phyloP scores from a whole-genome alignment of 2,797 vertebrate genomes.

The Odontamblyopus lacepedii region DNA sequence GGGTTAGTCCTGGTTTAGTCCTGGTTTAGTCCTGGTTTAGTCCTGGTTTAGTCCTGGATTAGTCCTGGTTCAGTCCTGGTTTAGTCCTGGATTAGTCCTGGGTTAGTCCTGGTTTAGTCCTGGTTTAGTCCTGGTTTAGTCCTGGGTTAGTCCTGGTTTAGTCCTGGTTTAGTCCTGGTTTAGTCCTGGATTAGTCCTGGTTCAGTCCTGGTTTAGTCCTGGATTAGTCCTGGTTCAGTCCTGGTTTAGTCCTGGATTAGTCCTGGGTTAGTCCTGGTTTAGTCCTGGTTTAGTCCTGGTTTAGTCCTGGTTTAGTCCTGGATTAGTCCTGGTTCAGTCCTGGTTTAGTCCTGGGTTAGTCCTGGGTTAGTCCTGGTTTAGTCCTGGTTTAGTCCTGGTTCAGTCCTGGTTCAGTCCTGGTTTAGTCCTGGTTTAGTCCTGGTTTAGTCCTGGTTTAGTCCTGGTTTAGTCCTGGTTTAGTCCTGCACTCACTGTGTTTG shows the following conservation, averaged over 20 bases:
- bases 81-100: neutral
- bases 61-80: neutral
- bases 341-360: neutral
- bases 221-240: no score
- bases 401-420: neutral
- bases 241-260: neutral
- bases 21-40: neutral
- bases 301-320: neutral
- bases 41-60: neutral
- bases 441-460: neutral
- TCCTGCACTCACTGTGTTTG: constrained; percentile 61
- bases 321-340: neutral
- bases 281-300: neutral
- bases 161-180: neutral
- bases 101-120: no score
- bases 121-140: neutral
- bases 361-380: neutral
- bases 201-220: no score
- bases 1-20: neutral
- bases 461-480: neutral
- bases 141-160: neutral
- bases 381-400: neutral
- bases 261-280: no score
- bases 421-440: neutral
- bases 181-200: neutral